phyloP scores from a whole-genome alignment of 2,888 invertebrate genomes.

The Drosophila stalkeri region DNA sequence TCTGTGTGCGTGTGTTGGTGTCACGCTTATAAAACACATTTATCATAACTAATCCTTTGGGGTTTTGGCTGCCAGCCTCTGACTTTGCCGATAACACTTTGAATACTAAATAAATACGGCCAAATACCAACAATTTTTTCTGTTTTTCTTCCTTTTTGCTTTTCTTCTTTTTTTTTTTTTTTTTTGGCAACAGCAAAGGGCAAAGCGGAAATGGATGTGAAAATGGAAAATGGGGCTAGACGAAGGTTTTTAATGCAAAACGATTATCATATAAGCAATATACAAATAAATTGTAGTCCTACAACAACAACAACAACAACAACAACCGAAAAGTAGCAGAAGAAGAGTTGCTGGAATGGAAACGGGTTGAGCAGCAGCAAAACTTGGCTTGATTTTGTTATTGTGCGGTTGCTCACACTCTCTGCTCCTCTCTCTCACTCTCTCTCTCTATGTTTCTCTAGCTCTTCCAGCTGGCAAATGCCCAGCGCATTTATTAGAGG shows the following conservation, averaged over 20 bases:
- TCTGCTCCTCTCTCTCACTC: background rate
- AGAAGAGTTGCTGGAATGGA: background rate
- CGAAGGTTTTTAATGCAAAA: constrained; percentile 76
- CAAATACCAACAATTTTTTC: constrained; percentile 38
- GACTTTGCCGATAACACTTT: constrained; percentile 73
- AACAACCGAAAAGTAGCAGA: background rate
- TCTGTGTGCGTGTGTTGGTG: constrained; percentile 43
- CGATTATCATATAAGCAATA: constrained; percentile 80
- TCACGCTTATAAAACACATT: constrained; percentile 81
- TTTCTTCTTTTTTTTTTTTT: background rate
- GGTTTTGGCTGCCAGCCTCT: constrained; percentile 70
- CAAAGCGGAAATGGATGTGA: constrained; percentile 47
- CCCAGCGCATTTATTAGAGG: constrained; percentile 61
- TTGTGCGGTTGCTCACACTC: constrained; percentile 7
- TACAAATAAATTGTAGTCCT: constrained; percentile 67
- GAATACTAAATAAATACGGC: constrained; percentile 80
- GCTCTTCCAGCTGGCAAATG: constrained; percentile 50
- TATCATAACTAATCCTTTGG: constrained; percentile 81
- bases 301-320: constrained; percentile 3
- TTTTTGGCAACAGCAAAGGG: constrained; percentile 54
- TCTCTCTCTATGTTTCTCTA: background rate
- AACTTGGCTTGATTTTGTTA: constrained; percentile 35
- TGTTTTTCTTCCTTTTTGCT: background rate
- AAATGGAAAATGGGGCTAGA: constrained; percentile 35
- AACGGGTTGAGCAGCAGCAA: background rate